Conservation (phyloP, 2,113 vertebrate genomes). For the Bujurquina vittata region DNA sequence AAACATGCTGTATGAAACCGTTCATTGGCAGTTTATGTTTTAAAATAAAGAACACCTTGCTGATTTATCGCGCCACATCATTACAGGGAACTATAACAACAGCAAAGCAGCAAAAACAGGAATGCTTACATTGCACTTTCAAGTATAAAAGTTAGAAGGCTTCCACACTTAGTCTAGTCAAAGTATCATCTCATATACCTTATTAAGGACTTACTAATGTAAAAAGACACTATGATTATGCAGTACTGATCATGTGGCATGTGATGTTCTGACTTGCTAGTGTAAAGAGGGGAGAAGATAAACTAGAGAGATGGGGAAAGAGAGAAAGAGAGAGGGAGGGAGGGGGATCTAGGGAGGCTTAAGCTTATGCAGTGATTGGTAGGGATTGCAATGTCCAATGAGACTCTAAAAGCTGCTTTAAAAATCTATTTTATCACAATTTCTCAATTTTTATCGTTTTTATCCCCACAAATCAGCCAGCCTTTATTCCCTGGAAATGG, state of each 20-base stretch:
- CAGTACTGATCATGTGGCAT: conserved; percentile 26
- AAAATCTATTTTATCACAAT: conserved; percentile 66
- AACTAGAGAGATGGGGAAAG: neutral
- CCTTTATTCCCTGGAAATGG: conserved; percentile 48
- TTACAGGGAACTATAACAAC: neutral
- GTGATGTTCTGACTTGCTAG: conserved; percentile 9
- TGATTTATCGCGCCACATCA: neutral
- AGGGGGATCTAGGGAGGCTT: conserved; percentile 41
- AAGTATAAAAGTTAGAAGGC: neutral
- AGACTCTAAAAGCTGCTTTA: conserved; percentile 75
- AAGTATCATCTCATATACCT: neutral
- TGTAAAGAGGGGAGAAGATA: conserved; percentile 30
- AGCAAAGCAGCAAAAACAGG: conserved; percentile 3
- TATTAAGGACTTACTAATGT: conserved; percentile 12
- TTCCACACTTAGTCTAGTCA: neutral
- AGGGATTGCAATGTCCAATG: conserved; percentile 65
- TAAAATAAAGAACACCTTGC: neutral
- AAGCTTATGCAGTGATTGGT: conserved; percentile 65
- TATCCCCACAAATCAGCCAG: conserved; percentile 63
- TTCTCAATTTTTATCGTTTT: conserved; percentile 56
- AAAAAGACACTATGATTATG: conserved; percentile 29
- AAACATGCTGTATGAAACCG: neutral
- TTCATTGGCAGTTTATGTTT: neutral
- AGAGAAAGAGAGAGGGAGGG: neutral
- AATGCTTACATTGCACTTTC: neutral